Base-by-base conservation (phyloP, 2,888 invertebrate genomes). In the Chelonus formosanus region DNA sequence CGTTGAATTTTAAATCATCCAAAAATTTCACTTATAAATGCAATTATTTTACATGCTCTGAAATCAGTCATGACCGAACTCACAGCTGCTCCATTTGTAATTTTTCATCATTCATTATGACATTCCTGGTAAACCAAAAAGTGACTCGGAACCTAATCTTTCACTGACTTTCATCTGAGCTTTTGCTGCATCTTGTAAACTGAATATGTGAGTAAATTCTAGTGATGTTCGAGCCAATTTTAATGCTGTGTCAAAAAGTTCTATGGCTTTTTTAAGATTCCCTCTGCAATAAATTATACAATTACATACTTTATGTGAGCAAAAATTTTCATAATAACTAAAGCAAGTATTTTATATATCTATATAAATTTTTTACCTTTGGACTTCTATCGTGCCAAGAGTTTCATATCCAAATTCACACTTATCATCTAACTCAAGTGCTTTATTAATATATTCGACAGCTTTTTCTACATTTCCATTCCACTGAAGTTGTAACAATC, bases 371-470 rank as follows among this genome's bases (percentile, higher is more conserved):
- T 45, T 57, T 45, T 70, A 84, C 84, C 83, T 76, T 86, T 97
- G 97, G 71, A 97, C 95, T 89, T 97, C 96, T 72, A 98, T 92
- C 35, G 96, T 95, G 74, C 95, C 97, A 69, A 97, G 87, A 53
- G 97, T 96, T 86, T 98, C 98, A 84, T 94, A 97, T 5, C 95
- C 97, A 86, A 96, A 92, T 85, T 95, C 94, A 86, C 96, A 97
- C 84, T 93, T 94, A 59, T 93, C 91, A 86, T 98, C 98, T 76
- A 95, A 88, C 80, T 92, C 89, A 72, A 97, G 90, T 1, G 95
- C 95, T 83, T 91, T 89, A 70, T 90, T 90, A 77, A 97, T 92
- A 67, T 92, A 86, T 72, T 89, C 87, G 0, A 94, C 88, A 32
- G 95, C 93, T 78, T 90, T 90, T 7, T 92, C 90, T 68, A 94